phyloP scores from a whole-genome alignment of 2,797 vertebrate species.

The Ceryle rudis region DNA sequence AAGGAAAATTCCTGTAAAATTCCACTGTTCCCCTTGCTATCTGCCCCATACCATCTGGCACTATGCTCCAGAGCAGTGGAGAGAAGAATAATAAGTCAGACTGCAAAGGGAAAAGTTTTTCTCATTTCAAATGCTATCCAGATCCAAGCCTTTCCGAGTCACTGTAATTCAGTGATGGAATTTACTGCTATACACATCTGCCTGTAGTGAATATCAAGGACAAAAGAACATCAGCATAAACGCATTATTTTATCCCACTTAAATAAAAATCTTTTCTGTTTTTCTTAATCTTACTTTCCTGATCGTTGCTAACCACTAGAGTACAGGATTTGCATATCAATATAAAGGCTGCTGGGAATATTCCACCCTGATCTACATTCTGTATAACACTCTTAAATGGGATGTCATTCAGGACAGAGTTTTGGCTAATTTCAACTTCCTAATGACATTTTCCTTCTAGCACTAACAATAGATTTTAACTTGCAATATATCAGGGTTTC shows the following conservation, averaged over 20 bases:
- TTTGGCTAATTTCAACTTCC: slow-evolving; percentile 67
- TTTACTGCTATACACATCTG: slow-evolving; percentile 5
- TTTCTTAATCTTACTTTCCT: slow-evolving; percentile 42
- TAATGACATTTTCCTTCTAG: slow-evolving; percentile 46
- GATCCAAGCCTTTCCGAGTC: not conserved
- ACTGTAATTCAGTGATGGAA: not conserved
- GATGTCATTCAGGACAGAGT: slow-evolving; percentile 51
- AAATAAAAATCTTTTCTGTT: slow-evolving; percentile 14
- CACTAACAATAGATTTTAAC: slow-evolving; percentile 46
- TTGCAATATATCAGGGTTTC: slow-evolving; percentile 40
- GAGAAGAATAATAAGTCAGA: not conserved
- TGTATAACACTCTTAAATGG: not conserved
- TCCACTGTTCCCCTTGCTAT: not conserved
- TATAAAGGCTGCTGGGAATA: slow-evolving; percentile 55
- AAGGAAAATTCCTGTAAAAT: slow-evolving; percentile 35
- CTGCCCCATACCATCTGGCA: not conserved
- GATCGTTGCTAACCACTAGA: slow-evolving; percentile 37
- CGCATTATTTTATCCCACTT: slow-evolving; percentile 5
- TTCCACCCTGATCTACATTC: slow-evolving; percentile 61
- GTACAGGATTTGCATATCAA: slow-evolving; percentile 70
- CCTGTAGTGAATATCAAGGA: not conserved
- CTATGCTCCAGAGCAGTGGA: not conserved
- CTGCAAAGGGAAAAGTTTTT: not conserved
- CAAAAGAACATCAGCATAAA: slow-evolving; percentile 3
- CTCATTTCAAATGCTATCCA: not conserved